phyloP scores from a whole-genome alignment of 2,113 vertebrate species.

The Dicrurus megarhynchus region DNA sequence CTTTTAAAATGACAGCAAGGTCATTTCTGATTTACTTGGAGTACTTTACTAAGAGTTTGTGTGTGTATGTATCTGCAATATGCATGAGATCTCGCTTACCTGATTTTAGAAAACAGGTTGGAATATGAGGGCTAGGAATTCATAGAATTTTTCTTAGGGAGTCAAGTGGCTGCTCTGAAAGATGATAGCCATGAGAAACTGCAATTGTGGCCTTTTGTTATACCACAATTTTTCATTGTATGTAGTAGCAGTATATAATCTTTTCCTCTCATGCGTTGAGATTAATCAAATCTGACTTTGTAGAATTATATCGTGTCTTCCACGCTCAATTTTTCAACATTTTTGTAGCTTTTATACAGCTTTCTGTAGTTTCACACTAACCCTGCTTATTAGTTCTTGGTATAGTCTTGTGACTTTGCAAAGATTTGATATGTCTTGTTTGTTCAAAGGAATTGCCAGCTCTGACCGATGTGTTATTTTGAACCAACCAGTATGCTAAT shows the following conservation, averaged over 20 bases:
- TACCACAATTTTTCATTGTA: not conserved
- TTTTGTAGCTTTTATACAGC: not conserved
- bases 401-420: not conserved
- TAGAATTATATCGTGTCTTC: not conserved
- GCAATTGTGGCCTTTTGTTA: not conserved
- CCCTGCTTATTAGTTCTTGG: not conserved
- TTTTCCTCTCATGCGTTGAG: not conserved
- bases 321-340: not conserved
- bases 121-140: not conserved
- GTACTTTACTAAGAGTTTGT: not conserved
- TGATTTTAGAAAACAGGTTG: not conserved
- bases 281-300: not conserved
- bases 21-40: slow-evolving; percentile 10
- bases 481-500: not conserved
- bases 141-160: not conserved
- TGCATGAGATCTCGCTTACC: not conserved
- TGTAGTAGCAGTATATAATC: not conserved
- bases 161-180: not conserved
- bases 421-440: not conserved
- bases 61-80: not conserved
- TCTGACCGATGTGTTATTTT: not conserved
- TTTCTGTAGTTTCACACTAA: not conserved
- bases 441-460: not conserved
- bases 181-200: not conserved
- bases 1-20: slow-evolving; percentile 30